Evolutionary conservation across 2,888 invertebrate genomes (phyloP).

Genomic region (Brenthis hecate): DNA sequence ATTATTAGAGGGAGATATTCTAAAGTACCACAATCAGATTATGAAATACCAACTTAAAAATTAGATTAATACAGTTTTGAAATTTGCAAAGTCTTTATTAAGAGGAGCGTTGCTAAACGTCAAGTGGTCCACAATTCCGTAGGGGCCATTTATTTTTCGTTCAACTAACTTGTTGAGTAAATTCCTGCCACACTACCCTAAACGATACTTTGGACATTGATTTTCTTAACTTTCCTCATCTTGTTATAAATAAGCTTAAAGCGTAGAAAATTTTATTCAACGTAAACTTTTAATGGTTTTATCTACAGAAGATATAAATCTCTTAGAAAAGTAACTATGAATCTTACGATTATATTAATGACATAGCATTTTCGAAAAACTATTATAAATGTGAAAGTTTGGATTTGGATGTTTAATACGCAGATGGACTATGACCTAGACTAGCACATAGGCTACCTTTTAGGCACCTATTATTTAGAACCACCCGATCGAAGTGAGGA

Average conservation of each 20-base stretch:
- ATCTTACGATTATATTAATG: neutral
- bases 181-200: constrained; percentile 13
- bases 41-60: no score
- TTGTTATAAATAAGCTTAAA: constrained; percentile 19
- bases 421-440: no score
- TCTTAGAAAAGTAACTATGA: neutral
- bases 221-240: constrained; percentile 23
- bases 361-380: no score
- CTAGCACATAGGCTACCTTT: no score
- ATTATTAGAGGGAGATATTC: no score
- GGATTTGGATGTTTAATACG: no score
- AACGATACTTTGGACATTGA: constrained; percentile 26
- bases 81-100: neutral
- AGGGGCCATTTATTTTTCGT: constrained; percentile 17
- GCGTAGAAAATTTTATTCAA: constrained; percentile 6
- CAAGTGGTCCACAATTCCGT: constrained; percentile 5
- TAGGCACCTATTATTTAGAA: no score
- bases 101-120: neutral
- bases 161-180: constrained; percentile 8
- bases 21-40: no score
- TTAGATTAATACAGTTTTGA: neutral
- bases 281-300: constrained; percentile 3
- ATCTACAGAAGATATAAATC: neutral
- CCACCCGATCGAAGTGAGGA: no score
- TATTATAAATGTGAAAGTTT: neutral